Percentiles rank a stretch among this genome's conserved stretches.
phyloP scores from a whole-genome alignment of 1,140 invertebrate genomes.

The Mercenaria mercenaria region DNA sequence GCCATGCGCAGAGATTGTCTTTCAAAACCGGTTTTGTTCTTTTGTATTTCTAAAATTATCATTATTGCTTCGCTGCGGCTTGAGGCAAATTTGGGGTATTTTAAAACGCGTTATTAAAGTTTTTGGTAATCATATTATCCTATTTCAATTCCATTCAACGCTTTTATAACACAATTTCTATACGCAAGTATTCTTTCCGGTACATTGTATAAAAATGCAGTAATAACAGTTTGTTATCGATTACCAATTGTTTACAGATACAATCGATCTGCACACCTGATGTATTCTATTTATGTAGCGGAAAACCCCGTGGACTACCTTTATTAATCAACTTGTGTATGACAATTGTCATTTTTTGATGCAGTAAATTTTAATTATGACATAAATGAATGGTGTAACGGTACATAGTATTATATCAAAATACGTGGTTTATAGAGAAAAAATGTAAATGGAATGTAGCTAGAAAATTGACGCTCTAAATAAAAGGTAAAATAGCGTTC shows the following conservation, averaged over 20 bases:
- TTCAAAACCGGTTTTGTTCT: conserved; percentile 61
- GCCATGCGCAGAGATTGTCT: conserved; percentile 33
- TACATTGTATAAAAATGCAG: background rate
- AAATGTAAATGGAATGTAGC: too few relatives aligned
- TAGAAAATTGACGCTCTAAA: too few relatives aligned
- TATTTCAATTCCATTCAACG: background rate
- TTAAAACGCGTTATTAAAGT: background rate
- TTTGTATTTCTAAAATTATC: conserved; percentile 60
- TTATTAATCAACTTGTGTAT: background rate
- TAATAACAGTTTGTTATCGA: conserved; percentile 25
- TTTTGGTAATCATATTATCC: background rate
- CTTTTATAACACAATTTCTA: too few relatives aligned
- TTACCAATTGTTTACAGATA: conserved; percentile 21
- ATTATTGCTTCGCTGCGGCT: conserved; percentile 15
- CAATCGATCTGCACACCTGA: conserved; percentile 1
- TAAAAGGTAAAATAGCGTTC: background rate
- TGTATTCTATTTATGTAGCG: background rate
- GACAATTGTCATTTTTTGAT: background rate
- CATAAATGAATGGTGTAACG: background rate
- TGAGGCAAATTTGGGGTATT: conserved; percentile 13
- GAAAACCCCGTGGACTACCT: background rate
- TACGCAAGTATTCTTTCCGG: background rate
- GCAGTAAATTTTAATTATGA: conserved; percentile 22
- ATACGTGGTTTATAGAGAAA: too few relatives aligned
- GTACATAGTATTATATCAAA: too few relatives aligned